These are phyloP conservation scores for Pachyuromys duprasi DNA, from an alignment of 2,797 vertebrate species.

Conservation along the genomic window DNA sequence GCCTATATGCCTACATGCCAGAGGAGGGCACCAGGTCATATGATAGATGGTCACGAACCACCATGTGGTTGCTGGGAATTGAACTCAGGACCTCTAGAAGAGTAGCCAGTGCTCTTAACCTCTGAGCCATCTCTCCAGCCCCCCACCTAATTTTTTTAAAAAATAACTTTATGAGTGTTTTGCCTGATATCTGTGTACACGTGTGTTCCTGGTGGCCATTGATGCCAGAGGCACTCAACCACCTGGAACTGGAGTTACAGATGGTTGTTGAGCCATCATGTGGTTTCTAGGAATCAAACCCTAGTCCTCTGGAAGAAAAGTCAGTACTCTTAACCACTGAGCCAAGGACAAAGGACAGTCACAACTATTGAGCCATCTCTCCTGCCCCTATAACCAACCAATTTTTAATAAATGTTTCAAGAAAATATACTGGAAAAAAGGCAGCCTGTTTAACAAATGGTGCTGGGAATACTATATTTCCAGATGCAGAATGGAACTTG, in stretches of 20 bases:
- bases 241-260: neutral
- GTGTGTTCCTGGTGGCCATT: neutral
- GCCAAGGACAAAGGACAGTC: neutral
- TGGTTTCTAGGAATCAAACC: neutral
- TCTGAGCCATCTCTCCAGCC: too few species aligned
- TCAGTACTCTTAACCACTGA: neutral
- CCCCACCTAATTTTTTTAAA: neutral
- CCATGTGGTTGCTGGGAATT: too few species aligned
- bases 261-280: neutral
- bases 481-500: neutral
- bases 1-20: too few species aligned
- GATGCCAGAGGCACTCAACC: neutral
- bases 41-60: too few species aligned
- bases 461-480: neutral
- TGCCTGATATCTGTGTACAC: neutral
- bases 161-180: neutral
- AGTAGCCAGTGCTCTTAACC: too few species aligned
- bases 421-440: neutral
- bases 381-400: neutral
- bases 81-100: too few species aligned
- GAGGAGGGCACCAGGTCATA: too few species aligned
- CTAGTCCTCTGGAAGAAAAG: neutral
- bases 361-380: neutral
- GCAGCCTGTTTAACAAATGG: neutral
- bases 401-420: neutral